Percentiles rank a stretch among this genome's conserved stretches.
phyloP scores from a whole-genome alignment of 2,888 invertebrate genomes.

The Phalera bucephala region DNA sequence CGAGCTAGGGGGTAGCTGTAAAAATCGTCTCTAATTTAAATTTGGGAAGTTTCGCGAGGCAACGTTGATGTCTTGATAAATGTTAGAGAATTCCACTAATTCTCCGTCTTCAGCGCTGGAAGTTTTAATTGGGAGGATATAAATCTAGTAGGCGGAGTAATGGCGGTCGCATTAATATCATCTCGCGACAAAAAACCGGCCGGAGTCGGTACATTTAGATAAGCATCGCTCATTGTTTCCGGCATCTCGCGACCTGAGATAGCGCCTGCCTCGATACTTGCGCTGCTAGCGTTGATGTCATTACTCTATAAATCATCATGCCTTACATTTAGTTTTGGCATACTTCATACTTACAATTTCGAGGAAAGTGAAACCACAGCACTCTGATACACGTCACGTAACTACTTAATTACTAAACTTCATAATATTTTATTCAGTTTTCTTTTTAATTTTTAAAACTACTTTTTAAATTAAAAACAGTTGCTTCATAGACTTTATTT shows the following conservation, averaged over 20 bases:
- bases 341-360: too few relatives aligned
- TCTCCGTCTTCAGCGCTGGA: constrained; percentile 73
- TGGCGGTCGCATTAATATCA: constrained; percentile 72
- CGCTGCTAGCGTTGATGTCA: constrained; percentile 16
- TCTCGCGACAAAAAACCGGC: constrained; percentile 70
- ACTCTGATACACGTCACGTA: too few relatives aligned
- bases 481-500: too few relatives aligned
- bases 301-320: constrained; percentile 10
- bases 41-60: constrained; percentile 81
- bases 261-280: constrained; percentile 12
- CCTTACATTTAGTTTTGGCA: too few relatives aligned
- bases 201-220: constrained; percentile 64
- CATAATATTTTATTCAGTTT: too few relatives aligned
- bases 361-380: too few relatives aligned
- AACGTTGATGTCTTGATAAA: constrained; percentile 82
- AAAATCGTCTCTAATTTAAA: constrained; percentile 84
- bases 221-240: constrained; percentile 76
- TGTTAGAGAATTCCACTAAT: constrained; percentile 80
- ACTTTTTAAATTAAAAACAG: too few relatives aligned
- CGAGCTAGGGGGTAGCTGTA: constrained; percentile 78
- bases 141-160: constrained; percentile 67
- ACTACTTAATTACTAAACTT: too few relatives aligned
- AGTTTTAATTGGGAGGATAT: constrained; percentile 81
- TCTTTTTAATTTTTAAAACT: too few relatives aligned
- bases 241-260: constrained; percentile 35